phyloP scores from a whole-genome alignment of 2,113 vertebrate genomes.

The Laterallus jamaicensis region DNA sequence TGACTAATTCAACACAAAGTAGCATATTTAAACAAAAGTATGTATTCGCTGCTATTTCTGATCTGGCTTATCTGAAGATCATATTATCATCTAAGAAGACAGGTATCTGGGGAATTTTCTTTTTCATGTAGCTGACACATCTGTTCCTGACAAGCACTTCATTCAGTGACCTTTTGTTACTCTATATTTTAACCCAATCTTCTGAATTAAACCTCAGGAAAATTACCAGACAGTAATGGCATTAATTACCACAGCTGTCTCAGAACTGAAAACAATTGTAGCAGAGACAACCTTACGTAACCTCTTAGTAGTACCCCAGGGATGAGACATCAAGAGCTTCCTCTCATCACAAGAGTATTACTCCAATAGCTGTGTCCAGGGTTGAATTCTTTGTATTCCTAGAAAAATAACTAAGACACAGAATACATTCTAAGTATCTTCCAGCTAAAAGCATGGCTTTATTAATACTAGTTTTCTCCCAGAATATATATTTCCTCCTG shows the following conservation, averaged over 20 bases:
- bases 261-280: slow-evolving; percentile 44
- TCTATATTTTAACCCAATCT: slow-evolving; percentile 45
- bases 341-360: not conserved
- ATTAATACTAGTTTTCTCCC: not conserved
- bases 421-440: not conserved
- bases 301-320: slow-evolving; percentile 20
- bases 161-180: slow-evolving; percentile 19
- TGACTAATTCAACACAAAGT: not conserved
- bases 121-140: not conserved
- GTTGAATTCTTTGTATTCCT: not conserved
- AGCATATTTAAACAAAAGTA: not conserved
- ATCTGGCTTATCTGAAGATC: slow-evolving; percentile 7
- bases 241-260: slow-evolving; percentile 34
- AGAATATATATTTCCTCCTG: not conserved
- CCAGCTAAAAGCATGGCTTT: not conserved
- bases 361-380: not conserved
- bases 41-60: not conserved
- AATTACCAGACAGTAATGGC: not conserved
- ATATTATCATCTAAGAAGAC: not conserved
- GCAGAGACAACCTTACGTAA: not conserved
- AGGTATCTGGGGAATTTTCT: not conserved
- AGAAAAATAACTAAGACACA: not conserved
- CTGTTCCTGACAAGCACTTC: slow-evolving; percentile 23
- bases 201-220: slow-evolving; percentile 36
- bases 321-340: not conserved